These are phyloP conservation scores for Rhingia campestris DNA, from an alignment of 2,888 invertebrate species.

Conservation along the genomic window DNA sequence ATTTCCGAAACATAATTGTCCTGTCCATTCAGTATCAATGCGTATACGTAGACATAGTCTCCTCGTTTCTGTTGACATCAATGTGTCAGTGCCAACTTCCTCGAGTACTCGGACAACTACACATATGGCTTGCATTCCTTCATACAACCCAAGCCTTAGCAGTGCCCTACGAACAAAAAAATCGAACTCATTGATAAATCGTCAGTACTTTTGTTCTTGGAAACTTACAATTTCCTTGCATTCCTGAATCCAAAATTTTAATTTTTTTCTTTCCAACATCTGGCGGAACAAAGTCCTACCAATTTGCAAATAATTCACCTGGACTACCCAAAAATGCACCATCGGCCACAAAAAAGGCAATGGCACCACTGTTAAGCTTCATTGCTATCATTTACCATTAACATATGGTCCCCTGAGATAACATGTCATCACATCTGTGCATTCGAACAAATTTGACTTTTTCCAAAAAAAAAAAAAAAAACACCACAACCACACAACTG, in stretches of 20 bases:
- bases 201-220: background rate
- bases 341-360: constrained; percentile 41
- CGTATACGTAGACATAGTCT: too few relatives aligned
- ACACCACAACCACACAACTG: constrained; percentile 48
- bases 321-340: constrained; percentile 1
- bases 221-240: constrained; percentile 13
- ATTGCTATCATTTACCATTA: constrained; percentile 65
- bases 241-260: constrained; percentile 24
- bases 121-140: too few relatives aligned
- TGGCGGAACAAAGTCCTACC: constrained; percentile 22
- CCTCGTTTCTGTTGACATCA: too few relatives aligned
- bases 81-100: too few relatives aligned
- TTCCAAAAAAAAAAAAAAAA: constrained; percentile 21
- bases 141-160: too few relatives aligned
- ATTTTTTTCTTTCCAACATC: background rate
- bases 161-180: too few relatives aligned
- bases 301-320: constrained; percentile 38
- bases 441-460: constrained; percentile 65
- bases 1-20: too few relatives aligned
- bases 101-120: too few relatives aligned
- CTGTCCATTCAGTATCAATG: too few relatives aligned
- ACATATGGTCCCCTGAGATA: constrained; percentile 61
- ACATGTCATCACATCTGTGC: constrained; percentile 66
- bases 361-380: constrained; percentile 36
- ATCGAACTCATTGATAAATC: constrained; percentile 3